These are phyloP conservation scores for Bombycilla garrulus DNA, from an alignment of 2,113 vertebrate genomes.

Conservation along the genomic window DNA sequence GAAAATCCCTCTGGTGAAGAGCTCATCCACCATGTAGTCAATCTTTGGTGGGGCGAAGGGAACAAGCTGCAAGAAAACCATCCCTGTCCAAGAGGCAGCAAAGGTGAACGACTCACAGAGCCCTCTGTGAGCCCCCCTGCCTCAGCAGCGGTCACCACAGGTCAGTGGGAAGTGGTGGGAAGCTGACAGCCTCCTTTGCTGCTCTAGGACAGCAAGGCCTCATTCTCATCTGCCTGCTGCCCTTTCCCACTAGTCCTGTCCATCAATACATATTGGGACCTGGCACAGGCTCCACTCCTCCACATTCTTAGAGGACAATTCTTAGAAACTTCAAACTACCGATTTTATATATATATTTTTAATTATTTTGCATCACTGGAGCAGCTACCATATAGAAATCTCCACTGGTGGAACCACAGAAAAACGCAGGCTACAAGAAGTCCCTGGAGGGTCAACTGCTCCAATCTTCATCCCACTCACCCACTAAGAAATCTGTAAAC, in stretches of 20 bases:
- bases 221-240: not conserved
- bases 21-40: slow-evolving; percentile 14
- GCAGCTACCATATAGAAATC: not conserved
- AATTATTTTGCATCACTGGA: not conserved
- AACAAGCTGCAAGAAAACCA: slow-evolving; percentile 74
- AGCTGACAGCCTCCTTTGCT: not conserved
- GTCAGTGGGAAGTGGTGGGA: not conserved
- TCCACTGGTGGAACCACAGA: not conserved
- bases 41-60: slow-evolving; percentile 73
- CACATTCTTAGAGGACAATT: accelerated
- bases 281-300: not conserved
- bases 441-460: not conserved
- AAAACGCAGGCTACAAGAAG: not conserved
- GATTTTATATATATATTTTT: not conserved
- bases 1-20: slow-evolving; percentile 68
- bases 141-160: not conserved
- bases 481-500: not conserved
- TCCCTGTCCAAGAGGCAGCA: not conserved
- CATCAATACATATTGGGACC: not conserved
- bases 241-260: not conserved
- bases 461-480: not conserved
- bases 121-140: not conserved
- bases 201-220: not conserved
- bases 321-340: not conserved
- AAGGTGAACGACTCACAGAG: not conserved